These are phyloP conservation scores for Lethrus apterus DNA, from an alignment of 1,140 invertebrate species.

Conservation along the genomic window DNA sequence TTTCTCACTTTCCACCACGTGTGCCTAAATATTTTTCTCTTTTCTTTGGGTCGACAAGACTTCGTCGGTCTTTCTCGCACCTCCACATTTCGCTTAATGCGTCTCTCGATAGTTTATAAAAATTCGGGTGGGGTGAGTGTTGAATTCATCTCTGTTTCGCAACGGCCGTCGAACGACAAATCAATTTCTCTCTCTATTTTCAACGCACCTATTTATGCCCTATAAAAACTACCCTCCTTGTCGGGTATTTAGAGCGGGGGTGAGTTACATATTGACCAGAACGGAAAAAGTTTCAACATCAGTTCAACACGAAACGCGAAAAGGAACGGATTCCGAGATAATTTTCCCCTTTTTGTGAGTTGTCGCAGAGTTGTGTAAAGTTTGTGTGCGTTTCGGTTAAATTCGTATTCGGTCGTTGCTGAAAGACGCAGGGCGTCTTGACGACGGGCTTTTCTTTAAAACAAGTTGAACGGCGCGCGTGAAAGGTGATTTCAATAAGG, in stretches of 20 bases:
- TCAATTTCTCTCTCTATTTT: constrained; percentile 32
- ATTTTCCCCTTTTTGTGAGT: too few species aligned
- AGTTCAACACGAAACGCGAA: constrained; percentile 22
- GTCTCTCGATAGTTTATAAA: constrained; percentile 32
- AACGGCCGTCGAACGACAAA: constrained; percentile 30
- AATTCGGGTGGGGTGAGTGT: constrained; percentile 23
- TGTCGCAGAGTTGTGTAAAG: background rate
- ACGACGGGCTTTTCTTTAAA: constrained; percentile 17
- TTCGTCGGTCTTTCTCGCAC: constrained; percentile 29
- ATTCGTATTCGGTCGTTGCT: constrained; percentile 13
- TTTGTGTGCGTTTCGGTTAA: constrained; percentile 12
- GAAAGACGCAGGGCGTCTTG: constrained; percentile 15
- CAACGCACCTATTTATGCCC: constrained; percentile 33
- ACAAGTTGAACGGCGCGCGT: constrained; percentile 19
- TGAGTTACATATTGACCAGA: constrained; percentile 31
- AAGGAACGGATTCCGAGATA: too few species aligned
- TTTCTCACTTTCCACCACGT: constrained; percentile 34
- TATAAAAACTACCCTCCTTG: constrained; percentile 43
- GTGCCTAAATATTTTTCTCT: constrained; percentile 34
- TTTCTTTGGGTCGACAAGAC: constrained; percentile 29
- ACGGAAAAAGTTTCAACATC: constrained; percentile 30
- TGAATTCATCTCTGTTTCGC: constrained; percentile 21
- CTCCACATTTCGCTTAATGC: constrained; percentile 8
- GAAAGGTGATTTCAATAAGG: constrained; percentile 2
- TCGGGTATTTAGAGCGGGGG: constrained; percentile 27